Percentiles rank a stretch among this genome's conserved stretches.
These are phyloP conservation scores for Melangyna quadrimaculata DNA, from an alignment of 2,888 invertebrate species.

Conservation along the genomic window DNA sequence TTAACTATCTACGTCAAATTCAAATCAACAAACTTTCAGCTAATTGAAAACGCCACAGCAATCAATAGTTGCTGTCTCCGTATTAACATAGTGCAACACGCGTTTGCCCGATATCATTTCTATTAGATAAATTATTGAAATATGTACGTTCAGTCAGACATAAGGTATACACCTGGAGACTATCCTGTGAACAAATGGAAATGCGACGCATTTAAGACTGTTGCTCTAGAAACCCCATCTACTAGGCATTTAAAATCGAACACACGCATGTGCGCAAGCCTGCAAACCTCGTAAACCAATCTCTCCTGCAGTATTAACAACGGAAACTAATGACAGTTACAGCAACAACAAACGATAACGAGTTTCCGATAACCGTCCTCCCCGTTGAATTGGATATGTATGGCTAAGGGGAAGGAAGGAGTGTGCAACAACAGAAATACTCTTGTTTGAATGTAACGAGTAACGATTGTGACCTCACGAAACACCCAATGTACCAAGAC, in stretches of 20 bases:
- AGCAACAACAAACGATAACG: constrained; percentile 43
- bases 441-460: constrained; percentile 42
- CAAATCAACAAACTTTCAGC: constrained; percentile 7
- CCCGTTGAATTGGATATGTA: not conserved
- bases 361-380: constrained; percentile 56
- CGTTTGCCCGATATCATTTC: constrained; percentile 7
- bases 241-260: constrained; percentile 9
- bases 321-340: constrained; percentile 70
- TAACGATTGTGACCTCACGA: constrained; percentile 71
- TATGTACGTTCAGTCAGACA: constrained; percentile 5
- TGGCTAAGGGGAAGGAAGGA: not conserved
- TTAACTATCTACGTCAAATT: not conserved
- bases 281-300: constrained; percentile 51
- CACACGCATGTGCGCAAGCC: constrained; percentile 54
- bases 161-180: constrained; percentile 42
- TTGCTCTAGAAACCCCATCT: constrained; percentile 26
- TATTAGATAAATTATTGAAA: constrained; percentile 42
- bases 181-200: constrained; percentile 23
- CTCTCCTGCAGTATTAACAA: constrained; percentile 49
- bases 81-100: constrained; percentile 8
- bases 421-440: constrained; percentile 36
- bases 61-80: constrained; percentile 19
- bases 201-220: constrained; percentile 20
- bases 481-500: constrained; percentile 58
- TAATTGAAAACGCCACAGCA: constrained; percentile 44